A percentile compares a stretch with the other conserved stretches of the same genome.
Conservation (phyloP, 2,797 vertebrate genomes). For the Peromyscus nudipes region DNA sequence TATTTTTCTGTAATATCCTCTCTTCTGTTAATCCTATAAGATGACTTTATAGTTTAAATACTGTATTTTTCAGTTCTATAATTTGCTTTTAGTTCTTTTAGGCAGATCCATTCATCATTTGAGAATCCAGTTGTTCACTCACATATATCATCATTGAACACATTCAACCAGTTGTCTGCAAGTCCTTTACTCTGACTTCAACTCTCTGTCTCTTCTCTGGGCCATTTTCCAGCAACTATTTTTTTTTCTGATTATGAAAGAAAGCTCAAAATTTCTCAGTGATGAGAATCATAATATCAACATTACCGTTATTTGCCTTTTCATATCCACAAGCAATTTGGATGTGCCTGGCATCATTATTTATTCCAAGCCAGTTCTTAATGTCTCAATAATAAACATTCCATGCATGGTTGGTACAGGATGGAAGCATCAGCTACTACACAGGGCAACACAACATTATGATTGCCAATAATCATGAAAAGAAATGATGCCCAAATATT, state of each 20-base stretch:
- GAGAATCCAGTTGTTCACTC: not conserved
- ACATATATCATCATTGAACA: not conserved
- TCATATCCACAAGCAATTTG: not conserved
- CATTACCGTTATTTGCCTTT: slow-evolving; percentile 46
- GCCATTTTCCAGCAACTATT: not conserved
- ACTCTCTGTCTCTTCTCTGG: slow-evolving; percentile 14
- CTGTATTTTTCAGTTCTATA: slow-evolving; percentile 1
- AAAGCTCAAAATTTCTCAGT: slow-evolving; percentile 14
- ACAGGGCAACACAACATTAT: not conserved
- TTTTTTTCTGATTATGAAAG: slow-evolving; percentile 27
- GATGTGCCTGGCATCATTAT: slow-evolving; percentile 4
- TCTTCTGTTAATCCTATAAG: not conserved
- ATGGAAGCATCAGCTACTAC: slow-evolving; percentile 43
- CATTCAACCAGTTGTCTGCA: not conserved
- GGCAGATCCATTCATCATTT: not conserved
- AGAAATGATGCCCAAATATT: not conserved
- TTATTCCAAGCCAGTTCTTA: slow-evolving; percentile 33
- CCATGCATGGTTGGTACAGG: not conserved
- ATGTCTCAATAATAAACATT: slow-evolving; percentile 43
- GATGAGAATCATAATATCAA: not conserved
- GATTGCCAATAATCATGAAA: not conserved
- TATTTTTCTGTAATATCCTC: not conserved
- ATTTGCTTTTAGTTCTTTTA: slow-evolving; percentile 15
- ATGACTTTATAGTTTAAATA: not conserved
- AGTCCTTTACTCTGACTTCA: not conserved